phyloP scores from a whole-genome alignment of 2,113 vertebrate genomes.

The Alouatta palliata region DNA sequence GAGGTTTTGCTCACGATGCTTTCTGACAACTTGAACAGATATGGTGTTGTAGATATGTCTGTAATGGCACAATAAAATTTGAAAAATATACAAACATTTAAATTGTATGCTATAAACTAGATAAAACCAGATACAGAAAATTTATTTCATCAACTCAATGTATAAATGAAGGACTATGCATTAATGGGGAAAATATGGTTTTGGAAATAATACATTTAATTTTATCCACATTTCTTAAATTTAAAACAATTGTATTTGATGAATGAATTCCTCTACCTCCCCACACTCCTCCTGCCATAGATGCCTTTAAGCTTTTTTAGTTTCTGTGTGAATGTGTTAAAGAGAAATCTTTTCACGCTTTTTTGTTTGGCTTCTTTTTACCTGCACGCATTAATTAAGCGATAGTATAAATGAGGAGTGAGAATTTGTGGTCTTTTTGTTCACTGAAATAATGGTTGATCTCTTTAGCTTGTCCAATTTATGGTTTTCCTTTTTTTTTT shows the following conservation, averaged over 20 bases:
- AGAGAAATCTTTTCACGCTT: not conserved
- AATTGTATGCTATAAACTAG: not conserved
- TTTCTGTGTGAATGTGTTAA: slow-evolving; percentile 29
- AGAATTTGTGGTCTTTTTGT: slow-evolving; percentile 46
- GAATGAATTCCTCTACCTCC: not conserved
- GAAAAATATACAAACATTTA: not conserved
- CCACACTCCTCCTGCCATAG: not conserved
- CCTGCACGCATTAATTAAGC: slow-evolving; percentile 53
- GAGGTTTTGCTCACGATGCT: not conserved
- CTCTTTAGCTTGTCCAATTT: slow-evolving; percentile 21
- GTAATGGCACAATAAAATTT: not conserved
- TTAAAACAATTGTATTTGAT: not conserved
- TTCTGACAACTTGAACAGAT: not conserved
- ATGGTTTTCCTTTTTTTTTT: slow-evolving; percentile 19
- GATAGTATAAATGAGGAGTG: slow-evolving; percentile 3
- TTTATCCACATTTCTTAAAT: not conserved
- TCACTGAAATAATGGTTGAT: slow-evolving; percentile 47
- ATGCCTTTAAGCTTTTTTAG: slow-evolving; percentile 15
- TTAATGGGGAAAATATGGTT: not conserved
- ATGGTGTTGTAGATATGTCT: not conserved
- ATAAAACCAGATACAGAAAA: not conserved
- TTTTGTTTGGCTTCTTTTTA: slow-evolving; percentile 6
- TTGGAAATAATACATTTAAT: not conserved
- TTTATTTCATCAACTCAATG: not conserved
- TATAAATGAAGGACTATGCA: not conserved